These are phyloP conservation scores for Helarctos malayanus DNA, from an alignment of 2,797 vertebrate species.

Conservation along the genomic window DNA sequence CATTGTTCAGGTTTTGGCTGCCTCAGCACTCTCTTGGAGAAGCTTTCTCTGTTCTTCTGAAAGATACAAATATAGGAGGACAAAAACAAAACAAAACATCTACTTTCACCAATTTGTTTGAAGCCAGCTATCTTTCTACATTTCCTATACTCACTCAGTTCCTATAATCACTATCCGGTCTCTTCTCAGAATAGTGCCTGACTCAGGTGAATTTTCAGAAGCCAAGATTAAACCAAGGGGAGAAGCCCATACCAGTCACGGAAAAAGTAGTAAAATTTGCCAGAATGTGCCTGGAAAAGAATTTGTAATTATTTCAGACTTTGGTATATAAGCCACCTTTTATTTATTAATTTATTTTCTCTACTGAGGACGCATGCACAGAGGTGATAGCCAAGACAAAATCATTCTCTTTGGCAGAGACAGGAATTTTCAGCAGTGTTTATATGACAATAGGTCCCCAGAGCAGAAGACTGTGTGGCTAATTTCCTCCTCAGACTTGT, in stretches of 20 bases:
- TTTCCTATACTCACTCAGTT: neutral
- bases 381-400: neutral
- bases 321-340: constrained; percentile 8
- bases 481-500: neutral
- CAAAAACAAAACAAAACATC: neutral
- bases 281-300: neutral
- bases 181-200: neutral
- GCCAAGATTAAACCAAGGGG: neutral
- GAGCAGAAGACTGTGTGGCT: neutral
- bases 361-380: neutral
- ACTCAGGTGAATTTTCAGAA: constrained; percentile 61
- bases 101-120: neutral
- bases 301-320: neutral
- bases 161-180: neutral
- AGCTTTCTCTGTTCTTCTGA: neutral
- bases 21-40: neutral
- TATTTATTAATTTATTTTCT: neutral
- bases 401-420: constrained; percentile 47
- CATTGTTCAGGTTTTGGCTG: neutral
- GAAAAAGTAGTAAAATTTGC: constrained; percentile 1
- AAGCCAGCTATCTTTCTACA: neutral
- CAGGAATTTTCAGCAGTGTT: constrained; percentile 37
- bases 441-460: neutral
- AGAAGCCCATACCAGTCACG: neutral
- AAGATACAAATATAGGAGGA: neutral